Conservation (phyloP, 2,888 invertebrate genomes). For the Lapara coniferarum region DNA sequence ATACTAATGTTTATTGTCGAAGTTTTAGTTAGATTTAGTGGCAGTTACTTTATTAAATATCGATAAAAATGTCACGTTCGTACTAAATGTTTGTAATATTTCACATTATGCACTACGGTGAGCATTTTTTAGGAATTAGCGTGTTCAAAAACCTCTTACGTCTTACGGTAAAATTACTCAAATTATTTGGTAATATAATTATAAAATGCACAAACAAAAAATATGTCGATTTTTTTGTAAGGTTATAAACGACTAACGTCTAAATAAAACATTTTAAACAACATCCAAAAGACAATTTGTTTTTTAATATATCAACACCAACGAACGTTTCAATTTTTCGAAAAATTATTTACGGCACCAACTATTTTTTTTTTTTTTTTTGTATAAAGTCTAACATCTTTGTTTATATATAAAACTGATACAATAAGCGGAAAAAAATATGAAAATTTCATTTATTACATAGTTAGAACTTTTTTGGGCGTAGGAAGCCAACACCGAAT, state of each 20-base stretch:
- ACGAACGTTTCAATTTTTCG: too few relatives aligned
- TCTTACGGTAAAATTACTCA: not conserved
- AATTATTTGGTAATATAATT: not conserved
- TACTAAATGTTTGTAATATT: not conserved
- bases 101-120: constrained; percentile 39
- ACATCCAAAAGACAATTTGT: not conserved
- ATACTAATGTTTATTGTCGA: constrained; percentile 17
- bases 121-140: constrained; percentile 46
- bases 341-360: not conserved
- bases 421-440: not conserved
- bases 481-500: too few relatives aligned
- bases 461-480: not conserved
- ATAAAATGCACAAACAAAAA: not conserved
- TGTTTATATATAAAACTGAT: too few relatives aligned
- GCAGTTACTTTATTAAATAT: too few relatives aligned
- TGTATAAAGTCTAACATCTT: too few relatives aligned
- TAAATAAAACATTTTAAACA: not conserved
- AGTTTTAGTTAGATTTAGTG: not conserved
- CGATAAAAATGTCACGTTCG: constrained; percentile 31
- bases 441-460: not conserved
- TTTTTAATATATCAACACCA: not conserved
- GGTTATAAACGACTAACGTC: not conserved
- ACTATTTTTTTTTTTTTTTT: too few relatives aligned
- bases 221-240: not conserved
- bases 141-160: constrained; percentile 18